phyloP scores from a whole-genome alignment of 2,113 vertebrate genomes.

The Crotalus viridis region DNA sequence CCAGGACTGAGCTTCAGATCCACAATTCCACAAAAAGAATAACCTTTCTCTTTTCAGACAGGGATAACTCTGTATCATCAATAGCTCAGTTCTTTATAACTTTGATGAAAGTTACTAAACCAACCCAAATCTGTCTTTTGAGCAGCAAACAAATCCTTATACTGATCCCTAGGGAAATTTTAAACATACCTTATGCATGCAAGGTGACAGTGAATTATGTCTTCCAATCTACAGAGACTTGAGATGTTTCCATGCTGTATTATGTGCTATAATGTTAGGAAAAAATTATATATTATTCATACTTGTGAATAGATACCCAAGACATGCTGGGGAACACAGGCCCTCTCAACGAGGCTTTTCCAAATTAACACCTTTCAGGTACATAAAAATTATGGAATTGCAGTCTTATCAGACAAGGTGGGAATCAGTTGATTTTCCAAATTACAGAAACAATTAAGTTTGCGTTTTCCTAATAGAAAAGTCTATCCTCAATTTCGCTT shows the following conservation, averaged over 20 bases:
- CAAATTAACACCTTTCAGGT: background rate
- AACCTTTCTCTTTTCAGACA: constrained; percentile 54
- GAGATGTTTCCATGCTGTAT: background rate
- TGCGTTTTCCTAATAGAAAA: background rate
- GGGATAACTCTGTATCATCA: constrained; percentile 71
- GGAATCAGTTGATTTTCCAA: background rate
- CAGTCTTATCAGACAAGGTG: background rate
- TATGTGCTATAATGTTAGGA: too few species aligned
- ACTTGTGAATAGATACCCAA: background rate
- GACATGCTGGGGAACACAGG: background rate
- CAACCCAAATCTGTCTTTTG: background rate
- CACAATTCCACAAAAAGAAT: constrained; percentile 55
- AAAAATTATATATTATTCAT: too few species aligned
- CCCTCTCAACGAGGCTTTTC: background rate
- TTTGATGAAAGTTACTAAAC: background rate
- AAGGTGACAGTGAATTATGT: background rate
- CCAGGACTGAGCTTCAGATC: constrained; percentile 60
- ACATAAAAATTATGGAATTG: background rate
- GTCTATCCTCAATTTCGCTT: background rate
- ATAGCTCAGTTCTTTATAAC: constrained; percentile 50
- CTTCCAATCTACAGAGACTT: background rate
- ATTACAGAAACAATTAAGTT: background rate
- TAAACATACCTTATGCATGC: background rate
- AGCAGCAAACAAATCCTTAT: background rate
- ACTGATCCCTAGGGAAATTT: background rate